Percentiles rank a stretch among this genome's conserved stretches.
Evolutionary conservation across 92 coral and sea anemone genomes (phyloP).

Genomic region (Desmophyllum pertusum): DNA sequence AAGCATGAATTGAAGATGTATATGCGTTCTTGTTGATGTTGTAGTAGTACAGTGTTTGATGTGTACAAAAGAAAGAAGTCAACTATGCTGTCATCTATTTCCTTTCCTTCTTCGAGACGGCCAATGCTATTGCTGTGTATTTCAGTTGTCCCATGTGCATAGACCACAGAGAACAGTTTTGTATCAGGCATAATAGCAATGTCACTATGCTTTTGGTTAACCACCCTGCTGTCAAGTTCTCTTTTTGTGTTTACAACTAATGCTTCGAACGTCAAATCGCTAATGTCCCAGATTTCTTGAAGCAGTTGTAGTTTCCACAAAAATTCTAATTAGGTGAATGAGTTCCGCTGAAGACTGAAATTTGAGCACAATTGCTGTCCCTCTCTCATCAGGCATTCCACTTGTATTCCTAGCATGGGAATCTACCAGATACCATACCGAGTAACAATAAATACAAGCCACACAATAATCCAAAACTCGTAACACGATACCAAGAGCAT

Average conservation of each 20-base stretch:
- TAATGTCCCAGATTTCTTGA: background rate
- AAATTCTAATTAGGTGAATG: background rate
- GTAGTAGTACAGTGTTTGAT: background rate
- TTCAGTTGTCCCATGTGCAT: background rate
- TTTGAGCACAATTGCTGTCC: background rate
- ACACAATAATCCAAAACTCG: conserved; percentile 18
- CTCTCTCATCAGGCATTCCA: conserved; percentile 1
- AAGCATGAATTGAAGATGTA: conserved; percentile 5
- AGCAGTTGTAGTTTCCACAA: background rate
- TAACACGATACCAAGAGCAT: background rate
- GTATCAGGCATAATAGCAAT: background rate
- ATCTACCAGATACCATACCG: background rate
- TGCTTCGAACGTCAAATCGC: conserved; percentile 7
- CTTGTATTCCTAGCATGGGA: conserved; percentile 5
- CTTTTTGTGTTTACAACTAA: background rate
- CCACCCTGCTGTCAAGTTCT: background rate
- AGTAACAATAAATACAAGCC: background rate
- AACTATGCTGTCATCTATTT: background rate
- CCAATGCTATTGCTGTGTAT: background rate
- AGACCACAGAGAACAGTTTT: background rate
- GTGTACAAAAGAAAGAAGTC: conserved; percentile 4
- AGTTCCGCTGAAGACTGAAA: conserved; percentile 12
- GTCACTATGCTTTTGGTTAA: no score
- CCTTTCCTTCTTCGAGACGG: background rate
- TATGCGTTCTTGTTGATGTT: background rate